phyloP scores from a whole-genome alignment of 2,888 invertebrate species.

The Electrophaes corylata region DNA sequence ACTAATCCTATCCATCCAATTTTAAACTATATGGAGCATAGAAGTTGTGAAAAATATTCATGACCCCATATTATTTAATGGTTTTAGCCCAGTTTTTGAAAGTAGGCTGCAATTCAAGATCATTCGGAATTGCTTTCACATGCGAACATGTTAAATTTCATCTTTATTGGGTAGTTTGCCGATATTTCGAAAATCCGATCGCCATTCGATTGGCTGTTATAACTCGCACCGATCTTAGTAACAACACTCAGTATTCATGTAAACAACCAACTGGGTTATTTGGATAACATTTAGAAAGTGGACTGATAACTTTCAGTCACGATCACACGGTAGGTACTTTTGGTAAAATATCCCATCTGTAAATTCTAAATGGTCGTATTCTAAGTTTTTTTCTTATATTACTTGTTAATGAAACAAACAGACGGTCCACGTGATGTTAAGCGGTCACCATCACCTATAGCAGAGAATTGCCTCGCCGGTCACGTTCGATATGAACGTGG shows the following conservation, averaged over 20 bases:
- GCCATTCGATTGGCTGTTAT: neutral
- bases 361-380: too few species aligned
- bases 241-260: slow-evolving; percentile 24
- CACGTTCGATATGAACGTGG: too few species aligned
- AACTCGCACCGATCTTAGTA: neutral
- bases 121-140: slow-evolving; percentile 2
- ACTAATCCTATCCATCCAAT: neutral
- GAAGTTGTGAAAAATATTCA: neutral
- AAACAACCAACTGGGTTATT: slow-evolving; percentile 30
- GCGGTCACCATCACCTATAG: too few species aligned
- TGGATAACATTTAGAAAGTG: slow-evolving; percentile 38
- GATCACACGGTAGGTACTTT: slow-evolving; percentile 10
- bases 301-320: slow-evolving; percentile 34
- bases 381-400: too few species aligned
- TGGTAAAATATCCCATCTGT: too few species aligned
- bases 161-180: slow-evolving; percentile 11
- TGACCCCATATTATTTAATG: neutral
- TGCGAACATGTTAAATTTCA: slow-evolving; percentile 5
- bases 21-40: neutral
- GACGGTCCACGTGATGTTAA: too few species aligned
- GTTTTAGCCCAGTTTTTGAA: slow-evolving; percentile 5
- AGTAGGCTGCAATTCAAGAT: slow-evolving; percentile 6
- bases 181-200: slow-evolving; percentile 16
- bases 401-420: too few species aligned
- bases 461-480: too few species aligned